Evolutionary conservation across 1,140 invertebrate species (phyloP).

Genomic region (Heliconius himera): DNA sequence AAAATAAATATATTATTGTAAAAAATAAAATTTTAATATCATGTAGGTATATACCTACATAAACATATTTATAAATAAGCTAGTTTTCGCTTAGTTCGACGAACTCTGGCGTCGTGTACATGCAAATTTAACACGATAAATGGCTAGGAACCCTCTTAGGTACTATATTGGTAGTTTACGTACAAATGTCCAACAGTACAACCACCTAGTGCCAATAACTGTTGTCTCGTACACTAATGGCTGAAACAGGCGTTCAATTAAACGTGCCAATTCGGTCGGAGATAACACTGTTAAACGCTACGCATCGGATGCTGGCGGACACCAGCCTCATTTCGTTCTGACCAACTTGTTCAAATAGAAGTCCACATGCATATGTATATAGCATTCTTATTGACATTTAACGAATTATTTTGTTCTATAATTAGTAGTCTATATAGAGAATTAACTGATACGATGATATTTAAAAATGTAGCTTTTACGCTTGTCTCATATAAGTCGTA

Average conservation of each 20-base stretch:
- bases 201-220: slow-evolving; percentile 67
- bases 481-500: background rate
- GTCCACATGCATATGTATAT: background rate
- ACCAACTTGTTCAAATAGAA: slow-evolving; percentile 43
- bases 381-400: background rate
- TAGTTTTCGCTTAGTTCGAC: background rate
- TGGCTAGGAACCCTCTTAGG: slow-evolving; percentile 21
- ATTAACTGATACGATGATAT: background rate
- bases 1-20: too few relatives aligned
- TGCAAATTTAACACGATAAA: slow-evolving; percentile 28
- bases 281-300: slow-evolving; percentile 63
- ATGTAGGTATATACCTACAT: too few relatives aligned
- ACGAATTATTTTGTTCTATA: background rate
- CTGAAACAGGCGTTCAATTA: slow-evolving; percentile 75
- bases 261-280: slow-evolving; percentile 69
- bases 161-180: slow-evolving; percentile 33
- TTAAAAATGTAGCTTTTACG: background rate
- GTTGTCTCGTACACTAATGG: slow-evolving; percentile 72
- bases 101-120: slow-evolving; percentile 6
- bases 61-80: background rate
- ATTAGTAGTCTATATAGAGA: background rate
- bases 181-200: slow-evolving; percentile 38
- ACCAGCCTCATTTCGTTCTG: slow-evolving; percentile 49
- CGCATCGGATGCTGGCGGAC: slow-evolving; percentile 53
- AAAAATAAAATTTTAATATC: too few relatives aligned